Percentiles rank a stretch among this genome's conserved stretches.
Evolutionary conservation across 2,888 invertebrate genomes (phyloP).

Genomic region (Leucophora obtusa): DNA sequence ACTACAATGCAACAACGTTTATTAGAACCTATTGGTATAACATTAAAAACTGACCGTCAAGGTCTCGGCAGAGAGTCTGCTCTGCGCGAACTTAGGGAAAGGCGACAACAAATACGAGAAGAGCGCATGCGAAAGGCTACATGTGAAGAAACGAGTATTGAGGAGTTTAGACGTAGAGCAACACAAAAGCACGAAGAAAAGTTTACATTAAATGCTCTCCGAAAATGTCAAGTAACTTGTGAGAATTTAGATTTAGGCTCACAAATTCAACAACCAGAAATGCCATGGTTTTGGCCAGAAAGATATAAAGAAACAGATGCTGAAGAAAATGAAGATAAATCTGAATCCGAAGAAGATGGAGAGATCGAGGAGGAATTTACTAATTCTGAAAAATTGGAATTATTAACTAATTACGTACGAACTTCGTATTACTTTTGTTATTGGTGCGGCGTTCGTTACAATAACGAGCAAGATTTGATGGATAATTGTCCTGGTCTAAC

Average conservation of each 20-base stretch:
- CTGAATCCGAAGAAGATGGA: slow-evolving; percentile 70
- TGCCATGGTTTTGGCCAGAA: slow-evolving; percentile 84
- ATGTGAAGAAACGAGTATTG: slow-evolving; percentile 73
- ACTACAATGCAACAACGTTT: slow-evolving; percentile 68
- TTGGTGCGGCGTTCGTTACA: slow-evolving; percentile 87
- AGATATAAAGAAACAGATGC: slow-evolving; percentile 66
- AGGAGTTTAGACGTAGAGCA: slow-evolving; percentile 80
- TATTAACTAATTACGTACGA: slow-evolving; percentile 83
- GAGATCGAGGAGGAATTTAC: slow-evolving; percentile 72
- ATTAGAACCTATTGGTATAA: slow-evolving; percentile 83
- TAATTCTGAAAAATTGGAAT: slow-evolving; percentile 81
- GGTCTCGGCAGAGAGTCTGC: slow-evolving; percentile 82
- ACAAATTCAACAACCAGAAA: slow-evolving; percentile 79
- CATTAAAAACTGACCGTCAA: slow-evolving; percentile 82
- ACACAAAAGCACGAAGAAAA: slow-evolving; percentile 79
- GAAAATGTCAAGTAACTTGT: slow-evolving; percentile 79
- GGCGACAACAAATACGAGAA: slow-evolving; percentile 69
- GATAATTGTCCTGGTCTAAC: slow-evolving; percentile 84
- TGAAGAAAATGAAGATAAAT: slow-evolving; percentile 66
- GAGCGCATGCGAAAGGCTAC: slow-evolving; percentile 73
- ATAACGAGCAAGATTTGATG: slow-evolving; percentile 82
- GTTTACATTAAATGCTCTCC: slow-evolving; percentile 78
- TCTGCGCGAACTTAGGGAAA: slow-evolving; percentile 71
- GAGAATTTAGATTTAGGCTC: slow-evolving; percentile 82
- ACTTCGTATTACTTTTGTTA: slow-evolving; percentile 86